Base-by-base conservation (phyloP, 2,113 vertebrate species). In the Phaethornis superciliosus region DNA sequence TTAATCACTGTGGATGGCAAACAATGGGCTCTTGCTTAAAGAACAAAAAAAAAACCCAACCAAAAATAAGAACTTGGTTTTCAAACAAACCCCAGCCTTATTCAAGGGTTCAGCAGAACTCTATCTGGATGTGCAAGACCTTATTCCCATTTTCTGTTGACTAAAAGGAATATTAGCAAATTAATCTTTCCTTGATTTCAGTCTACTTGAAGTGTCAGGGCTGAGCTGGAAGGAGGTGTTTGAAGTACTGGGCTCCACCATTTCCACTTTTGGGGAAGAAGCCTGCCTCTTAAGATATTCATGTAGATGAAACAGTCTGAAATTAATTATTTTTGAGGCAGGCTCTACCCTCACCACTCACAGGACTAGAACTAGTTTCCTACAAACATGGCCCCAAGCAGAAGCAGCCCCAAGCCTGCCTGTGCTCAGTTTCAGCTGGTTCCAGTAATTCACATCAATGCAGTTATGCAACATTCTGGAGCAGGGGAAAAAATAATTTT, bases 1-100 rank as follows among this genome's bases (percentile, higher is more conserved):
- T 89, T 95, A 96, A 95, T 77, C 24, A 85, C 96, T 92, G 47
- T 23, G 42, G 58, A 81, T 40, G 44, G 58, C 85, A 74, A 95
- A 80, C 60, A 94, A 19, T 22, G 27, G 60, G 30, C 30, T 92
- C 79, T 56, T 54, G 24, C n/a, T 89, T 74, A 85, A 81, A 70
- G 26, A 58, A 52, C 21, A 67, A 14, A 12, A 14, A 58, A 33
- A 40, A 15, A 12, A 20, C 1, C 21, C 14, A 55, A 32, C 8
- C 30, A 60, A 80, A 90, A 68, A 21, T 47, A 89, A 85, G 5
- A 54, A 7, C 28, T 14, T 17, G 1, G 4, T 46, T 80, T 90
- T 92, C 58, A 64, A 51, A 74, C 15, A 71, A 64, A 67, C 9
- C 47, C 59, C 49, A 77, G 24, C 20, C 37, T 88, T 64, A 42